Conservation (phyloP, 2,888 invertebrate species). For the Epsilonema sp. region DNA sequence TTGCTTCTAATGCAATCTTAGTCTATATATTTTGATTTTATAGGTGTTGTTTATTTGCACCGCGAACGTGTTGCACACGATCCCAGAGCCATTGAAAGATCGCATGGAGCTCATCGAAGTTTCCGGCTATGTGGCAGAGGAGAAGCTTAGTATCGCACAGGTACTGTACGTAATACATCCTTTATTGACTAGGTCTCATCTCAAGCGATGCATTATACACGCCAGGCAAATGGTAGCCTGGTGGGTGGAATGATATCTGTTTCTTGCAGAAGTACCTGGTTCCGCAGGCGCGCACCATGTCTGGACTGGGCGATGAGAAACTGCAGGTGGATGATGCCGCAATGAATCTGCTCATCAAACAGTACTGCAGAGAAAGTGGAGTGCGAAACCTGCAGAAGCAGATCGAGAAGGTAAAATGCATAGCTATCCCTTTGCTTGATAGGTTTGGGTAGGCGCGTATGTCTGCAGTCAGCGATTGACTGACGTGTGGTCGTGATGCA, state of each 20-base stretch:
- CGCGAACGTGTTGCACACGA: constrained; percentile 80
- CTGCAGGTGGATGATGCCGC: constrained; percentile 51
- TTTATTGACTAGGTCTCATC: too few species aligned
- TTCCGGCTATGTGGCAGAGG: constrained; percentile 95
- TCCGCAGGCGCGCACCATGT: constrained; percentile 66
- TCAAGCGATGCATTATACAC: too few species aligned
- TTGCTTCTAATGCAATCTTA: too few species aligned
- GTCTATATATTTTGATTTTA: constrained; percentile 7
- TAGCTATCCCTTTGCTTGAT: too few species aligned
- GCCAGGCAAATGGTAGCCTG: too few species aligned
- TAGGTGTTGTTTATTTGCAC: constrained; percentile 90
- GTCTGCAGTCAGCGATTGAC: too few species aligned
- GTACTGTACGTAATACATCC: too few species aligned
- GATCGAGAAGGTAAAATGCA: constrained; percentile 62
- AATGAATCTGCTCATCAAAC: constrained; percentile 56
- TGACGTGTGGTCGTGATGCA: too few species aligned
- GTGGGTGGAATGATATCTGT: too few species aligned
- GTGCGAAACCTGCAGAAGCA: constrained; percentile 94
- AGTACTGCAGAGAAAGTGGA: constrained; percentile 89
- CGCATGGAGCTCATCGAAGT: constrained; percentile 99
- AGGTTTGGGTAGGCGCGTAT: too few species aligned
- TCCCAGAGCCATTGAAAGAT: constrained; percentile 85
- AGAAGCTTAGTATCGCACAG: constrained; percentile 85
- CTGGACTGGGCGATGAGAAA: constrained; percentile 53
- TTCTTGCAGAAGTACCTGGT: constrained; percentile 55